phyloP scores from a whole-genome alignment of 2,797 vertebrate genomes.

The Microctenopoma stevenorrisi region DNA sequence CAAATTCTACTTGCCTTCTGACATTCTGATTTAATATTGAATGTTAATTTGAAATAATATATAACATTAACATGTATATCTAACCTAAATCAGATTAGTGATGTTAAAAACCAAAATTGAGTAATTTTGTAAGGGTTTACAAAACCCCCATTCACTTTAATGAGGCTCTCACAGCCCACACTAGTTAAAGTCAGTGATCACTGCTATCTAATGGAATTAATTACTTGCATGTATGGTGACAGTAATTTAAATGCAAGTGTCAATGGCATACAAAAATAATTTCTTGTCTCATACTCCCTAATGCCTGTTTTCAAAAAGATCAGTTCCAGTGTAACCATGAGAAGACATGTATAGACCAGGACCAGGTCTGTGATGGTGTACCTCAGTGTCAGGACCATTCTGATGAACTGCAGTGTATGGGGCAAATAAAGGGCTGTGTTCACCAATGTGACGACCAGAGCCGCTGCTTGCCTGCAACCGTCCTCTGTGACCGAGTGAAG shows the following conservation, averaged over 20 bases:
- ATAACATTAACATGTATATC: too few species aligned
- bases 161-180: too few species aligned
- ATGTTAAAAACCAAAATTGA: too few species aligned
- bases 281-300: background rate
- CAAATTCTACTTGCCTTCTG: background rate
- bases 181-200: too few species aligned
- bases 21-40: background rate
- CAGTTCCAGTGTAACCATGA: constrained; percentile 85
- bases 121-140: too few species aligned
- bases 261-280: background rate
- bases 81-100: too few species aligned
- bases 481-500: constrained; percentile 84
- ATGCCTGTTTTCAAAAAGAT: constrained; percentile 62
- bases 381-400: constrained; percentile 87
- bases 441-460: constrained; percentile 80
- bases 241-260: background rate
- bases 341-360: constrained; percentile 74
- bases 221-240: background rate
- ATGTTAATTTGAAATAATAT: too few species aligned
- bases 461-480: constrained; percentile 83
- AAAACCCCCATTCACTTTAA: too few species aligned
- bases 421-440: constrained; percentile 70
- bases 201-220: too few species aligned
- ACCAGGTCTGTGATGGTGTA: constrained; percentile 82
- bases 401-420: constrained; percentile 83